These are phyloP conservation scores for Epinephelus malabaricus DNA, from an alignment of 2,797 vertebrate species.

Conservation along the genomic window DNA sequence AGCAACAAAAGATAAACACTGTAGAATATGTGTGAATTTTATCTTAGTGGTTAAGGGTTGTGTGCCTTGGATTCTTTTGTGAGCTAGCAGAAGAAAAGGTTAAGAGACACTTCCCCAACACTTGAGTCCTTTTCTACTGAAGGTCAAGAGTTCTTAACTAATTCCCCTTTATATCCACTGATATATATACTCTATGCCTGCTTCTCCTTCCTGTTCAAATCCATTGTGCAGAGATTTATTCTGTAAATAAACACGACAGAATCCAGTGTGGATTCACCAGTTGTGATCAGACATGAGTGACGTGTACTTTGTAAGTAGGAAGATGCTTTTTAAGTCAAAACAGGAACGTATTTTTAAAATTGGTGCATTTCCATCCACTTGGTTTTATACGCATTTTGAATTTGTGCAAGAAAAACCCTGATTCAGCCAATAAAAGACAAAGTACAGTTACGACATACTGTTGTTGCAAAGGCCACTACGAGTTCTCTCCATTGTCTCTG, in stretches of 20 bases:
- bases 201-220: background rate
- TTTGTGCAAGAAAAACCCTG: too few species aligned
- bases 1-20: background rate
- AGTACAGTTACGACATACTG: too few species aligned
- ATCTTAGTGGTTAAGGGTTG: background rate
- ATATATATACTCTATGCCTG: background rate
- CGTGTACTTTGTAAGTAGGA: too few species aligned
- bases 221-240: background rate
- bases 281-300: background rate
- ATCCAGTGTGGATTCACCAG: background rate
- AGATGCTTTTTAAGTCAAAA: too few species aligned
- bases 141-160: background rate
- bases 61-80: background rate
- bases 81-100: background rate
- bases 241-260: background rate
- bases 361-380: too few species aligned
- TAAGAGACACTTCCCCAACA: background rate
- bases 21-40: background rate
- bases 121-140: background rate
- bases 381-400: too few species aligned
- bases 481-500: too few species aligned
- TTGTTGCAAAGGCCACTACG: too few species aligned
- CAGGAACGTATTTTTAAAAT: too few species aligned
- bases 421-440: too few species aligned
- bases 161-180: slow-evolving; percentile 4